Evolutionary conservation across 2,888 invertebrate genomes (phyloP), one percentile per base, ranked within the genome.

Genomic region (Diarsia mendica): DNA sequence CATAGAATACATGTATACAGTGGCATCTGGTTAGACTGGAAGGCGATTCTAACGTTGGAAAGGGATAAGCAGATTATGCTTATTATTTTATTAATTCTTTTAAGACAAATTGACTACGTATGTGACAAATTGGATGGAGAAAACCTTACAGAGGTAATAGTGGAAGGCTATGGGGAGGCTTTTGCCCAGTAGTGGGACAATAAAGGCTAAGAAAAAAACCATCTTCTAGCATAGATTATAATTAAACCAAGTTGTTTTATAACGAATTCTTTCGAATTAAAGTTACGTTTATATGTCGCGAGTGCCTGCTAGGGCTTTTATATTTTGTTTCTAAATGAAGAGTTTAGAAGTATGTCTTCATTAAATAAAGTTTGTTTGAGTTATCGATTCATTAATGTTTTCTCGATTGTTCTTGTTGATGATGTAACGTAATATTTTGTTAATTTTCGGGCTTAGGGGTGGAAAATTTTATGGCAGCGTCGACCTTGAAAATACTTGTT

Each of bases 341-440:
- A 69, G 13, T 69, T 69, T 10, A 28, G 20, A 75, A 53, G 63
- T 58, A 64, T 51, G 49, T 74, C 10, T 74, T 79, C 46, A 67
- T 74, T 79, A 67, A 73, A 20, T 44, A 18, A 69, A 69, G 18
- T 73, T 80, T 13, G 13, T 18, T 23, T 3, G 49, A 66, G 53
- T 66, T 79, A 48, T n/a, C 6, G 65, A 65, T 80, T 78, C 6
- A 66, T 80, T 61, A 72, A 39, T 2, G 9, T 44, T 71, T 72
- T 48, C 3, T 48, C 3, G n/a, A 13, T 46, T 79, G 23, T 39
- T 58, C n/a, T 18, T 10, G 8, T n/a, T 44, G 33, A 0, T 11
- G 8, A 2, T 23, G 33, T 64, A 33, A 49, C 1, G 10, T 39
- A 9, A 77, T 23, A 66, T 55, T 53, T 55, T 28, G 15, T 61